Base-by-base conservation (phyloP, 2,888 invertebrate genomes). In the Dicranocentrus wangi region DNA sequence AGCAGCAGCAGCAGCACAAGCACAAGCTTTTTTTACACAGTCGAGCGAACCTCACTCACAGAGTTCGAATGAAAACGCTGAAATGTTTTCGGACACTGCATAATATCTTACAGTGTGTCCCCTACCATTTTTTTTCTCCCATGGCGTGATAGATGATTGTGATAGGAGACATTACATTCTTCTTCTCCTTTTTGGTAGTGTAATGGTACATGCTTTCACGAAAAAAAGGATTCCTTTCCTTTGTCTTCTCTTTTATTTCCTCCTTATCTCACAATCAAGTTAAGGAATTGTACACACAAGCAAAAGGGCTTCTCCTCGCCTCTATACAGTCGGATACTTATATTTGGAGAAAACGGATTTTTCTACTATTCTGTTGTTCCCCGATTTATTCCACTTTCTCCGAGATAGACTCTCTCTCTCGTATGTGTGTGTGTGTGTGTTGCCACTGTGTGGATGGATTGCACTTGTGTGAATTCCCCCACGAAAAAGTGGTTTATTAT, bases 401-500 rank as follows among this genome's bases (percentile, higher is more conserved):
- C 10, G n/a, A 47, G 13, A 10, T 47, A 10, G 15, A 47, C 13
- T 47, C n/a, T 5, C 15, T 55, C 39, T 39, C 39, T 39, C 39
- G 39, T 39, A 7, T 39, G 7, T 39, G 8, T 39, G 8, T 39
- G n/a, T n/a, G n/a, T n/a, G n/a, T n/a, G n/a, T n/a, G n/a, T 39
- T 39, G 39, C 8, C 13, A 39, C 39, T n/a, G 13, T 39, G 7
- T 39, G 42, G 63, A 39, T 21, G 63, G 42, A 19, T 63, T 42
- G 63, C 23, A 63, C 42, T 63, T 42, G 63, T 63, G 63, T 63
- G 42, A 61, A 61, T 61, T 61, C 61, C 61, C 21, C 39, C 61
- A 63, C 63, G 63, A 42, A 42, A 63, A 42, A 63, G 63, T 42
- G 63, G 73, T 73, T 65, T 73, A 73, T 73, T 73, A 73, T 53